A percentile compares a stretch with the other conserved stretches of the same genome.
These are phyloP conservation scores for Chaenocephalus aceratus DNA, from an alignment of 2,113 vertebrate species.

Conservation along the genomic window DNA sequence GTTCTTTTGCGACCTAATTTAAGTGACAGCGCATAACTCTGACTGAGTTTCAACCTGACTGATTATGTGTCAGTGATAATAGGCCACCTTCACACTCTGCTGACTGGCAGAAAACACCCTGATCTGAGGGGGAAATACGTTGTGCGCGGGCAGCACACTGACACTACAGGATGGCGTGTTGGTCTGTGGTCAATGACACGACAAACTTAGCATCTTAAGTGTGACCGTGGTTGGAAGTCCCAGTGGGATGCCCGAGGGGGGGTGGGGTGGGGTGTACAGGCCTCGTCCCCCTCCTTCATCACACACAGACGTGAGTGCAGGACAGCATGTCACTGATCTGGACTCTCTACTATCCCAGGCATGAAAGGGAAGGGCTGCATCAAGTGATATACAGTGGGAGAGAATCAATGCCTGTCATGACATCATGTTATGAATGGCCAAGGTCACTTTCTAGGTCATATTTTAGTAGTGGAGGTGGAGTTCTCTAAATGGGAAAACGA, in stretches of 20 bases:
- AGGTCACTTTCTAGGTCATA: slow-evolving; percentile 52
- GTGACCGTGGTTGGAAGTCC: slow-evolving; percentile 72
- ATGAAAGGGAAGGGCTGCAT: slow-evolving; percentile 43
- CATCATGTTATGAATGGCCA: slow-evolving; percentile 59
- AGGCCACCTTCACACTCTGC: slow-evolving; percentile 4
- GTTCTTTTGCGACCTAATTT: neutral
- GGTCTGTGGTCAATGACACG: slow-evolving; percentile 60
- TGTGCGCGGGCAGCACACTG: slow-evolving; percentile 13
- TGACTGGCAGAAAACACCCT: neutral
- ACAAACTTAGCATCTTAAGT: slow-evolving; percentile 78
- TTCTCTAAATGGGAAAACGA: slow-evolving; percentile 33
- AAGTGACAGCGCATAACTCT: neutral
- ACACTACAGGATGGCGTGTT: slow-evolving; percentile 48
- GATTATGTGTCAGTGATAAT: slow-evolving; percentile 22
- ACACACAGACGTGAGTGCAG: slow-evolving; percentile 37
- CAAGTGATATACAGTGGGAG: slow-evolving; percentile 38
- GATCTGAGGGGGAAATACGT: neutral
- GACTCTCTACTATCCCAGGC: slow-evolving; percentile 34
- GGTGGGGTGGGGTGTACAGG: slow-evolving; percentile 10
- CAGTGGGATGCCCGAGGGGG: slow-evolving; percentile 45
- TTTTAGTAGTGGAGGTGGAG: slow-evolving; percentile 41
- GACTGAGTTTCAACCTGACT: slow-evolving; percentile 3
- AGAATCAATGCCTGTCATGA: slow-evolving; percentile 68
- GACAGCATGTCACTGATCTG: slow-evolving; percentile 44
- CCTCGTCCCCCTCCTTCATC: slow-evolving; percentile 58